These are phyloP conservation scores for Sebastes baramenuke DNA, from an alignment of 2,797 vertebrate genomes.

Conservation along the genomic window DNA sequence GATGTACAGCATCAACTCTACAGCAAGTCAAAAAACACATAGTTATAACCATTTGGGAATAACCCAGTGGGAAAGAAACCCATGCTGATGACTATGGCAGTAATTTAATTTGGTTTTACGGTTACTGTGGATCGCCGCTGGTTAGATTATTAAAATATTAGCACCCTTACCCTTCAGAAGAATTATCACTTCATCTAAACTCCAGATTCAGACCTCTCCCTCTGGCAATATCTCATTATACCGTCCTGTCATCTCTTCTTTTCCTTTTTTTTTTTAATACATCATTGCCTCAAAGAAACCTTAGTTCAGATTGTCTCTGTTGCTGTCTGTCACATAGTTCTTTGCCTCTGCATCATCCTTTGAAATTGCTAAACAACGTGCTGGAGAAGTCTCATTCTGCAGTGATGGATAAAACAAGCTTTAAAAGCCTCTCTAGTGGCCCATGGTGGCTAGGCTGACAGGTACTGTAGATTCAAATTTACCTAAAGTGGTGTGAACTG, in stretches of 20 bases:
- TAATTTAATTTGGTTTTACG: conserved; percentile 9
- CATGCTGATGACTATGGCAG: background rate
- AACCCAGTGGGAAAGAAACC: background rate
- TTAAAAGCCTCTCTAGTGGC: background rate
- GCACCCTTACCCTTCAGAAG: conserved; percentile 16
- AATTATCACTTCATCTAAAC: conserved; percentile 18
- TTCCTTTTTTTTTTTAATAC: background rate
- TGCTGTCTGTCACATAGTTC: conserved; percentile 9
- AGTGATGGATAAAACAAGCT: background rate
- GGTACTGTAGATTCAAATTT: background rate
- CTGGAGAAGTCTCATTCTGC: conserved; percentile 3
- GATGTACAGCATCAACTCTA: background rate
- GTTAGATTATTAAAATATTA: conserved; percentile 32
- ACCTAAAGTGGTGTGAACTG: background rate
- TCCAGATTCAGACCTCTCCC: conserved; percentile 2
- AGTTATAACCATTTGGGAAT: background rate
- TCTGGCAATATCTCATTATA: conserved; percentile 22
- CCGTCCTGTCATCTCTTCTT: background rate
- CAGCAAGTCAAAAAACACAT: background rate
- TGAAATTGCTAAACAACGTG: conserved; percentile 17
- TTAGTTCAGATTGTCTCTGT: conserved; percentile 12
- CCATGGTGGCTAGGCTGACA: background rate
- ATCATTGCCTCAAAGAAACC: conserved; percentile 19
- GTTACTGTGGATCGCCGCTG: background rate
- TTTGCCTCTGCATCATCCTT: conserved; percentile 12